Evolutionary conservation across 2,113 vertebrate genomes (phyloP), one percentile per base, ranked within the genome.

Genomic region (western clawed frog (Xenopus tropicalis)): DNA sequence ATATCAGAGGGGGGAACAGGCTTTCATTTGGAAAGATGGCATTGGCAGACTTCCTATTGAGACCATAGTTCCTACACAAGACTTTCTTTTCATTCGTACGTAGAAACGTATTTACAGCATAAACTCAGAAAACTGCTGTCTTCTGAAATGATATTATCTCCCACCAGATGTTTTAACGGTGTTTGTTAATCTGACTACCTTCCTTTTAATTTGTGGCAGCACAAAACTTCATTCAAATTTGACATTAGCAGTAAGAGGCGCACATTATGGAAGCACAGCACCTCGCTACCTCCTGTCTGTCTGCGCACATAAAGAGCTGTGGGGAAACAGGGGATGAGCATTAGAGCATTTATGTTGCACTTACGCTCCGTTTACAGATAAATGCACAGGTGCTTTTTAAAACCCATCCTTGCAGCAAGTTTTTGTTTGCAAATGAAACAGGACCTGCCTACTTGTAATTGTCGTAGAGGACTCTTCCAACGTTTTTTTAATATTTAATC

Each of bases 121-220:
- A 37, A 48, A 48, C 14, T 48, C 46, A 48, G 13, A 48, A 14
- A 14, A 48, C 12, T 48, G 46, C 46, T 14, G 46, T 48, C 2
- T 3, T 13, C 12, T 14, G 46, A 17, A 48, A 48, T 48, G 6
- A 17, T 48, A 48, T 48, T 48, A 8, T 1, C 29, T 37, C 29
- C 46, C 43, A 22, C 71, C 71, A 74, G 66, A 74, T 74, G 71
- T 74, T 73, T 56, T 48, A 52, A 52, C 9, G 52, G 48, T 44
- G 51, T 57, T 46, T 46, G 52, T 74, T 67, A 58, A 66, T 74
- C 29, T 42, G 1, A 54, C 48, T 52, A 58, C 63, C 20, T 54
- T 67, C 46, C 29, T 48, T 12, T 48, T 59, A 66, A 74, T 66
- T 48, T 74, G 37, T 37, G 59, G 57, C 58, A 48, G 63, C 57